Base-by-base conservation (phyloP, 1,140 invertebrate genomes). In the Microplitis demolitor region DNA sequence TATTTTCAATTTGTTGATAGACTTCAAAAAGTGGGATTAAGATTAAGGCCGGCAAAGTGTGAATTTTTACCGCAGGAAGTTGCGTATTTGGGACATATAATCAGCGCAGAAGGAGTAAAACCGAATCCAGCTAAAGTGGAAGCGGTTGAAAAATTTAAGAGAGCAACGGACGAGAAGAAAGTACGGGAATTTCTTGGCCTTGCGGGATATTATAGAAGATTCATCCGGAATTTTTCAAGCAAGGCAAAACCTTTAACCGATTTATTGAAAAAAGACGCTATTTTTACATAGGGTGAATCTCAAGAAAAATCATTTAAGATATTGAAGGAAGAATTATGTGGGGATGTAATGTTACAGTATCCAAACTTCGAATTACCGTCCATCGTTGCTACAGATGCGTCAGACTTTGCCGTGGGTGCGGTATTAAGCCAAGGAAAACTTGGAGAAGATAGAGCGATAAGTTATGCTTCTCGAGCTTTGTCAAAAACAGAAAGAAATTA, bases 291-390 rank as follows among this genome's bases (percentile, higher is more conserved):
- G 54, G 4, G n/a, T 4, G 4, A 60, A 8, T 5, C 13, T 14
- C 50, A 54, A 45, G 31, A 69, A 24, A 54, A 39, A 0, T 53
- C 67, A 39, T 58, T 69, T 33, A 24, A 69, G 0, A 69, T 14
- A 16, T 45, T 69, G 13, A 69, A 14, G 6, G 14, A 78, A 76
- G n/a, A 31, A 24, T 31, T 77, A 31, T 71, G 50, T 4, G 51
- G 51, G 4, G 72, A 66, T 16, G 75, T 72, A 11, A 70, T 77
- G 13, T 66, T 78, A n/a, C 54, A 76, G 76, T 79, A 76, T 66
- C 77, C 78, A 0, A 67, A 81, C 60, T 79, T 80, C 64, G 13
- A 64, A 9, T 73, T 78, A 71, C 35, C 60, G n/a, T 80, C 76
- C 60, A 73, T 74, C 8, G n/a, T 80, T 0, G 77, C 74, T 1